phyloP scores from a whole-genome alignment of 2,113 vertebrate species.

The Nyctibius bracteatus region DNA sequence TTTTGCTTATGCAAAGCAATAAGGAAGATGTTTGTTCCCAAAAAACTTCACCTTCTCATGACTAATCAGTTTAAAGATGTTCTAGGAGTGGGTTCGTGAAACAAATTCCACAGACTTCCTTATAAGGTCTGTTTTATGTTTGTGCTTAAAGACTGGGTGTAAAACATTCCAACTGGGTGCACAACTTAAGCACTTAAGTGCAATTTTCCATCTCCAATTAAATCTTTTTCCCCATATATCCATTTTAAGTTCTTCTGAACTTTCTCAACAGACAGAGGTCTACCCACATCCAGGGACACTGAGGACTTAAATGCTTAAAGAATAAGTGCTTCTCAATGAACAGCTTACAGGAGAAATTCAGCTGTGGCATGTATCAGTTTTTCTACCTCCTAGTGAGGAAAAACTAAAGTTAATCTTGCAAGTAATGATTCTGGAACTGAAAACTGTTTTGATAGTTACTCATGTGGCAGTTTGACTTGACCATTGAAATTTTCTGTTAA shows the following conservation, averaged over 20 bases:
- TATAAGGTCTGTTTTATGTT: not conserved
- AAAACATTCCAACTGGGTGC: not conserved
- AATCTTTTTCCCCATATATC: not conserved
- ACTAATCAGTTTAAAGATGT: not conserved
- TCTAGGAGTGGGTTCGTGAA: not conserved
- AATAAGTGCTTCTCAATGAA: not conserved
- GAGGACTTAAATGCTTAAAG: not conserved
- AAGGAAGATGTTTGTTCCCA: not conserved
- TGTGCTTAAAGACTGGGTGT: not conserved
- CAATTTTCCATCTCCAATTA: not conserved
- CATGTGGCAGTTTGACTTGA: not conserved
- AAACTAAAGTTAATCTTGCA: not conserved
- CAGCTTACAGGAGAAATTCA: not conserved
- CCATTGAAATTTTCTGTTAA: not conserved
- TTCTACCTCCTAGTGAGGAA: not conserved
- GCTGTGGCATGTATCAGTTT: not conserved
- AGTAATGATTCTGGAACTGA: not conserved
- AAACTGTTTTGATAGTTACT: not conserved
- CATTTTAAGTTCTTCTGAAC: not conserved
- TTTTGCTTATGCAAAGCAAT: not conserved
- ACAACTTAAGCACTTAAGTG: not conserved
- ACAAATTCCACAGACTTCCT: not conserved
- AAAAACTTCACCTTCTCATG: not conserved
- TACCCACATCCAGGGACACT: not conserved
- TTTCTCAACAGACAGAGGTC: not conserved